phyloP scores from a whole-genome alignment of 2,888 invertebrate species.

The Exephanes ischioxanthus region DNA sequence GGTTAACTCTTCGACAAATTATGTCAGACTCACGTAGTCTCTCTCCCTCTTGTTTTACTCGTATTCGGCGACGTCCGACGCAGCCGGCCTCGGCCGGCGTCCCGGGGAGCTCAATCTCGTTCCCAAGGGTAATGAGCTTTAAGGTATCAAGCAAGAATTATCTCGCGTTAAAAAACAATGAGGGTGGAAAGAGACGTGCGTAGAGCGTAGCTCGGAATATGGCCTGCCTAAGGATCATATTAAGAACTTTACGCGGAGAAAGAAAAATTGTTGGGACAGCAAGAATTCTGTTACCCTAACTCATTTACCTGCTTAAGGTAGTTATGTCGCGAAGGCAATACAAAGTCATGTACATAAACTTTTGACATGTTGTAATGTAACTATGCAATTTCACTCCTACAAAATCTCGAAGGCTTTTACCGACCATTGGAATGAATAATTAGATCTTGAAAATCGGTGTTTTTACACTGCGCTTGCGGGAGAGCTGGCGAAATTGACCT shows the following conservation, averaged over 20 bases:
- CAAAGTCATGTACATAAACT: no score
- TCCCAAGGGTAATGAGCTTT: background rate
- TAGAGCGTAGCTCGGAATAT: background rate
- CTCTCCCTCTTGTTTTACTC: slow-evolving; percentile 6
- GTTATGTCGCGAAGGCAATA: no score
- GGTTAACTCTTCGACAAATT: slow-evolving; percentile 39
- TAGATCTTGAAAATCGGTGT: no score
- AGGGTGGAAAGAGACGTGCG: background rate
- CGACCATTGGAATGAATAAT: no score
- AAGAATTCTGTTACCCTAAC: no score
- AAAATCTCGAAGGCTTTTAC: no score
- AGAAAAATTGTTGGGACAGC: no score
- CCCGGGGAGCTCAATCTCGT: background rate
- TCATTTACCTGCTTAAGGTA: no score
- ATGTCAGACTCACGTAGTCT: background rate
- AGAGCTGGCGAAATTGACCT: no score
- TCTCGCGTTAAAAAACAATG: background rate
- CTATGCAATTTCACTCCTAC: no score
- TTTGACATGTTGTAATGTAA: no score
- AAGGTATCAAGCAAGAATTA: background rate
- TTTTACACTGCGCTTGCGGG: no score
- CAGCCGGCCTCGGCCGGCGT: background rate
- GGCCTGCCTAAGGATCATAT: background rate
- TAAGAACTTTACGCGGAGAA: background rate
- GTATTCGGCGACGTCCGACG: background rate